Percentiles rank a stretch among this genome's conserved stretches.
Evolutionary conservation across 1,140 invertebrate genomes (phyloP).

Genomic region (Harpegnathos saltator): DNA sequence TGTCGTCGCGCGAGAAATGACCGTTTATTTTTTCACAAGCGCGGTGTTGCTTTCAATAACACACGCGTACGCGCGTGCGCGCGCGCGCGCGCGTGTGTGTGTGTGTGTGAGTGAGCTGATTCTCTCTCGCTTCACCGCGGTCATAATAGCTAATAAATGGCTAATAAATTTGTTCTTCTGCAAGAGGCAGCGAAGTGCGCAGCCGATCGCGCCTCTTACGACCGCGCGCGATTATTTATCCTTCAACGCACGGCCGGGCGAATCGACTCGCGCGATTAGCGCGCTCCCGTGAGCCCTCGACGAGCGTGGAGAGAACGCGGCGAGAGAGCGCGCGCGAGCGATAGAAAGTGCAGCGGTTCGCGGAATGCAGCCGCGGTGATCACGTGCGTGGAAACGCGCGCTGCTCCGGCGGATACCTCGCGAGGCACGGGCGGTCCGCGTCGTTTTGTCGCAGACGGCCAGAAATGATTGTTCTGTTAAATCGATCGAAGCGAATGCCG

Average conservation of each 20-base stretch:
- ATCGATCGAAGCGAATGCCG: conserved; percentile 37
- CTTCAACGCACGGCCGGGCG: not conserved
- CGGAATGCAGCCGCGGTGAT: conserved; percentile 33
- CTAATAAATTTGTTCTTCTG: too few species aligned
- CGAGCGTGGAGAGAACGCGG: not conserved
- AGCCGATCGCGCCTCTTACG: too few species aligned
- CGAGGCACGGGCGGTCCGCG: too few species aligned
- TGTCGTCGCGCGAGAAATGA: not conserved
- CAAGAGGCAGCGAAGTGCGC: too few species aligned
- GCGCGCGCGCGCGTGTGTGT: too few species aligned
- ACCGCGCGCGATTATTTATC: not conserved
- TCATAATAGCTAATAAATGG: too few species aligned
- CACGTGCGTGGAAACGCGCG: conserved; percentile 34
- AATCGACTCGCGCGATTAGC: not conserved
- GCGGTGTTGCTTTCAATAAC: not conserved
- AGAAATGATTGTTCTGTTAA: conserved; percentile 28
- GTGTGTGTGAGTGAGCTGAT: not conserved
- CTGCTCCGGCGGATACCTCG: not conserved
- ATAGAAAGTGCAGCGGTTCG: conserved; percentile 33
- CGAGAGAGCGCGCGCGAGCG: not conserved
- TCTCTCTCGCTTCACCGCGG: too few species aligned
- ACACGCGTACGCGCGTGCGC: too few species aligned
- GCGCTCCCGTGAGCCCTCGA: conserved; percentile 15
- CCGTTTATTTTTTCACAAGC: not conserved
- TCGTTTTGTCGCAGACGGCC: not conserved